Evolutionary conservation across 1,140 invertebrate species (phyloP).

Genomic region (Diachasma alloeum): DNA sequence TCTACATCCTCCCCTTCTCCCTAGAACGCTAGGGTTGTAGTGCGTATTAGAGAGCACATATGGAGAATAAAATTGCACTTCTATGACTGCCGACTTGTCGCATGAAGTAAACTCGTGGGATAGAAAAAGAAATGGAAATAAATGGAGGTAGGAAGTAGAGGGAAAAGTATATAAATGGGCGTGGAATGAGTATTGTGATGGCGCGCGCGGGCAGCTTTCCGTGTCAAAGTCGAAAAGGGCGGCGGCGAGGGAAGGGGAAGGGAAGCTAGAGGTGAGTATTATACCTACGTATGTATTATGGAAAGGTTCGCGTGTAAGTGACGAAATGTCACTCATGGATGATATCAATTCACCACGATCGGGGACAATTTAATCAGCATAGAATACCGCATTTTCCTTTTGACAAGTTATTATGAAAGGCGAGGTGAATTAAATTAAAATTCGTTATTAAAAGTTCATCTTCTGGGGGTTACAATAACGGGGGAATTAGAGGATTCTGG

Average conservation of each 20-base stretch:
- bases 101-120: neutral
- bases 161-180: neutral
- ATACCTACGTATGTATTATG: neutral
- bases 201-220: neutral
- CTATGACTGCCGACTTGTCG: neutral
- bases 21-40: neutral
- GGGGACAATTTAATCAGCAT: neutral
- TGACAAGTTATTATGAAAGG: neutral
- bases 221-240: neutral
- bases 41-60: neutral
- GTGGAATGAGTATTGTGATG: neutral
- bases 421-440: neutral
- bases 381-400: neutral
- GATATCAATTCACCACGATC: conserved; percentile 9
- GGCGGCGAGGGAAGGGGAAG: neutral
- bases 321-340: neutral
- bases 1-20: neutral
- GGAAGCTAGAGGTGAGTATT: neutral
- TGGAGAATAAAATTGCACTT: neutral
- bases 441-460: neutral
- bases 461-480: too few relatives aligned
- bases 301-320: neutral
- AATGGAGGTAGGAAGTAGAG: neutral
- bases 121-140: neutral
- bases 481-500: too few relatives aligned